Conservation (phyloP, 2,888 invertebrate genomes). For the Drosophila algonquin region DNA sequence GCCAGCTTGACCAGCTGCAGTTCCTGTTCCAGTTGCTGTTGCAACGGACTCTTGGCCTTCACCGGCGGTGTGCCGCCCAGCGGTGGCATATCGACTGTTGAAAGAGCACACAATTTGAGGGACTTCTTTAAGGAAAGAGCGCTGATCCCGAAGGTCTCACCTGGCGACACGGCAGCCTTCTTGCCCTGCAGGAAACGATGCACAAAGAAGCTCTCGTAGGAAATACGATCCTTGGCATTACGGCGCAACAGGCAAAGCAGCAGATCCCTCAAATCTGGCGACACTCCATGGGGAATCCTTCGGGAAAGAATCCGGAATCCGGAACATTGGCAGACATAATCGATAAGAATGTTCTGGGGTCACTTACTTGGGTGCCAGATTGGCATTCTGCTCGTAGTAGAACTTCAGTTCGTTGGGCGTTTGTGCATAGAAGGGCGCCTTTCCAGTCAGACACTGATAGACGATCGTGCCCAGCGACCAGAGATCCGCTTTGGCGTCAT, state of each 20-base stretch:
- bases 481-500: conserved; percentile 99
- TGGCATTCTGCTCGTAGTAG: conserved; percentile 97
- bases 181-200: conserved; percentile 94
- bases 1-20: conserved; percentile 68
- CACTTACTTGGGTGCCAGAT: conserved; percentile 93
- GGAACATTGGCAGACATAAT: not conserved
- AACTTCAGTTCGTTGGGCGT: conserved; percentile 98
- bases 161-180: conserved; percentile 85
- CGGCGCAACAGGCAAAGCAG: conserved; percentile 94
- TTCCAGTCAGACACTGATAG: conserved; percentile 98
- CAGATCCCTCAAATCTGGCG: conserved; percentile 93
- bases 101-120: conserved; percentile 21
- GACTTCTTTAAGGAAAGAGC: not conserved
- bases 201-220: conserved; percentile 97
- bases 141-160: conserved; percentile 57
- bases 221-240: conserved; percentile 97
- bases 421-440: conserved; percentile 99
- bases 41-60: conserved; percentile 84
- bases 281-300: conserved; percentile 97
- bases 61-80: conserved; percentile 82
- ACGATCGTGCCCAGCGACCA: conserved; percentile 99
- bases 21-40: conserved; percentile 83
- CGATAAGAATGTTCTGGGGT: not conserved
- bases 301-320: not conserved
- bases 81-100: conserved; percentile 81